Conservation (phyloP, 2,113 vertebrate species). For the Crotalus viridis region DNA sequence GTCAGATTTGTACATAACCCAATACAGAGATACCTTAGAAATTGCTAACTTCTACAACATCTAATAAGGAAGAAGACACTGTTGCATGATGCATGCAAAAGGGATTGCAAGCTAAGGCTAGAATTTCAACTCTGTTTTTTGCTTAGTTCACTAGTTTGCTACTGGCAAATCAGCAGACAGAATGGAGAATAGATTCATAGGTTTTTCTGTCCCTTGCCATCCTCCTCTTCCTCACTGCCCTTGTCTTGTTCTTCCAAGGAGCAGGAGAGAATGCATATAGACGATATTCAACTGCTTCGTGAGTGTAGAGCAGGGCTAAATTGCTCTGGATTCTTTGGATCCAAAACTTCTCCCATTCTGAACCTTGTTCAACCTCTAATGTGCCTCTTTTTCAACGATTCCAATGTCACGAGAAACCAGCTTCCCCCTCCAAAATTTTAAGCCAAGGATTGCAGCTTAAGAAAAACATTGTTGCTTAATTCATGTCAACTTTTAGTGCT, state of each 20-base stretch:
- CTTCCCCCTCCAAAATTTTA: neutral
- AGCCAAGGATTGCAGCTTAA: neutral
- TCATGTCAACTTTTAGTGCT: neutral
- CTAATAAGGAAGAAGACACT: neutral
- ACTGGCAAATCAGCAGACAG: neutral
- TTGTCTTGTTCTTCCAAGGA: neutral
- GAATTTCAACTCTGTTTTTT: neutral
- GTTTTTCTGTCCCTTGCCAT: neutral
- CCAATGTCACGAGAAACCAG: neutral
- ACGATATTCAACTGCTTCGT: neutral
- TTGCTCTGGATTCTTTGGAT: neutral
- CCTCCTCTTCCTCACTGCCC: neutral
- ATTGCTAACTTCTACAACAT: neutral
- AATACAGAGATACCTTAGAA: neutral
- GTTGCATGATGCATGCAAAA: neutral
- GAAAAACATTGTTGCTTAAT: neutral
- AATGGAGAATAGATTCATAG: neutral
- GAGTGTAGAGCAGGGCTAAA: neutral
- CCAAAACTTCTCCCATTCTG: neutral
- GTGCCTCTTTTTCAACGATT: neutral
- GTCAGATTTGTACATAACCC: neutral
- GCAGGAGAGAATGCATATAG: neutral
- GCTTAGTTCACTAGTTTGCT: neutral
- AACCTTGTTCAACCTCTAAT: neutral
- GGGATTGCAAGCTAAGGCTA: neutral